Evolutionary conservation across 2,888 invertebrate genomes (phyloP), one percentile per base, ranked within the genome.

Genomic region (Drosophila limbata): DNA sequence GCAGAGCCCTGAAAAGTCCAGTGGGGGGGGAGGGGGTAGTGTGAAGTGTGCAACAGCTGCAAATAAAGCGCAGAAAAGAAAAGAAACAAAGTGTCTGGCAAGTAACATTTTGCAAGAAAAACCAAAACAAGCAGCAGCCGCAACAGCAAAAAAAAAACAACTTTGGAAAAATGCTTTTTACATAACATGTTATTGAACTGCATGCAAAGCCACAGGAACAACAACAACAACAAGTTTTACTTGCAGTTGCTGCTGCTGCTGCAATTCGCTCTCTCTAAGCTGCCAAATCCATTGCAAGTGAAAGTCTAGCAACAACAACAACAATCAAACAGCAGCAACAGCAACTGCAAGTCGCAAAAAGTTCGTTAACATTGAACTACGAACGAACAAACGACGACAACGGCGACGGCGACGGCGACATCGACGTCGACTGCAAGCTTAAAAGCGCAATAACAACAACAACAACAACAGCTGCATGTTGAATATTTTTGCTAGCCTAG

Each of bases 331-430:
- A 69, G 21, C 53, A 65, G 52, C 74, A 51, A 37, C 78, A 51
- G 35, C 78, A 73, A 56, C 53, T 57, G 76, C 76, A 68, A 69
- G 62, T 71, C 68, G 81, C 82, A 83, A 86, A 85, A 85, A 91
- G 91, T 91, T 91, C 91, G 91, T 91, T 91, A 91, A 91, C 91
- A 91, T 91, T 91, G 91, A 91, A 91, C 91, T 91, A 91, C 90
- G 91, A 90, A 52, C 15, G 10, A 87, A 66, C 62, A 63, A 57
- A 35, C 62, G 42, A 53, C 57, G 50, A 3, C 48, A n/a, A 55
- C 47, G 15, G 4, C 39, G 21, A 15, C 52, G 51, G 4, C 33
- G 28, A 17, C 39, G 17, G 2, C 37, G 17, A 28, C 53, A 4
- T 17, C 53, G 17, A 19, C 59, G 21, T 28, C 39, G 42, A 47